phyloP scores from a whole-genome alignment of 2,888 invertebrate genomes.

The Metellina segmentata region DNA sequence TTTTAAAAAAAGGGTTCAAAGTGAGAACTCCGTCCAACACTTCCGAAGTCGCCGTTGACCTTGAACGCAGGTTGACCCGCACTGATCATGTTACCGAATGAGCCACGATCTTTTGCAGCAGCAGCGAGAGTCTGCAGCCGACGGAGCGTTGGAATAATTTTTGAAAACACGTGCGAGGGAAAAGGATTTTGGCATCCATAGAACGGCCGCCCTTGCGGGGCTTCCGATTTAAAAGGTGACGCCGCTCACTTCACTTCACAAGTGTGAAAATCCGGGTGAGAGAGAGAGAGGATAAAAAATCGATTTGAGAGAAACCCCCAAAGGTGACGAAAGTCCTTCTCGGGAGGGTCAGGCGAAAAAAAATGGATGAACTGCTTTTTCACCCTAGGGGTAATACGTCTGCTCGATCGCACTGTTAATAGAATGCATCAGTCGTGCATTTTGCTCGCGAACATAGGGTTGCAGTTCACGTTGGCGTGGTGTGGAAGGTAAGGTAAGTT shows the following conservation, averaged over 20 bases:
- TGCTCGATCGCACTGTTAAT: too few relatives aligned
- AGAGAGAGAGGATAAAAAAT: neutral
- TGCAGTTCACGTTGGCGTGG: too few relatives aligned
- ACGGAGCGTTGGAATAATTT: conserved; percentile 18
- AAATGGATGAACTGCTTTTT: too few relatives aligned
- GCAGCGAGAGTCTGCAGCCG: too few relatives aligned
- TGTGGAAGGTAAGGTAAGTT: too few relatives aligned
- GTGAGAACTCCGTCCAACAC: neutral
- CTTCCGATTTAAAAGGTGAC: conserved; percentile 57
- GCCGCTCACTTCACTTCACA: conserved; percentile 7
- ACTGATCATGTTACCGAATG: neutral
- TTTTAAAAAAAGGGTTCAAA: neutral
- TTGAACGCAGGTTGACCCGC: neutral
- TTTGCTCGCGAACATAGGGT: too few relatives aligned
- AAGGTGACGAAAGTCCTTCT: neutral
- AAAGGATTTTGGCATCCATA: conserved; percentile 63
- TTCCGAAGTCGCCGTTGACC: neutral
- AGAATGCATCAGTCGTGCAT: too few relatives aligned
- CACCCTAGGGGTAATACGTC: too few relatives aligned
- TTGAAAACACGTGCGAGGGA: neutral
- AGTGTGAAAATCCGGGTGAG: conserved; percentile 13
- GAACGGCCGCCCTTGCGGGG: conserved; percentile 48
- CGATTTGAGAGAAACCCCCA: neutral
- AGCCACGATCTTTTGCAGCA: too few relatives aligned
- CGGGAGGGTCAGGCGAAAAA: too few relatives aligned